These are phyloP conservation scores for Aldrovandia affinis DNA, from an alignment of 2,797 vertebrate genomes.

Conservation along the genomic window DNA sequence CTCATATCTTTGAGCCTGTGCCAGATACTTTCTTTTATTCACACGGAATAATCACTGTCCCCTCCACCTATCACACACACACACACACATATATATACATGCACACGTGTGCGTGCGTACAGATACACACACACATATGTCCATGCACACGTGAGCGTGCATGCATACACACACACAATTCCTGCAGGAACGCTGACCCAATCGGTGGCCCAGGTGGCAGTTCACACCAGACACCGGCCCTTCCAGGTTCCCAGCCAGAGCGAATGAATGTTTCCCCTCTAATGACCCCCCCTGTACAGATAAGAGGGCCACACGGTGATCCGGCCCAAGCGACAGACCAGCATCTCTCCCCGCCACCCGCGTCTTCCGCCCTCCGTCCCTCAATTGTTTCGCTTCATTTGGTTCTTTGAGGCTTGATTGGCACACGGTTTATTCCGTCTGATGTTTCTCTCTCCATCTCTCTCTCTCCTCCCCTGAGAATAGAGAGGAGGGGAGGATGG, in stretches of 20 bases:
- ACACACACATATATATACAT: neutral
- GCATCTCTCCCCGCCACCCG: neutral
- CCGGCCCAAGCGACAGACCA: neutral
- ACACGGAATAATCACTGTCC: too few relatives aligned
- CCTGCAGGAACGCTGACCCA: neutral
- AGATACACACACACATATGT: neutral
- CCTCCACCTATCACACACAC: neutral
- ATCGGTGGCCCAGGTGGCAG: neutral
- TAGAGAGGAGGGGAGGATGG: neutral
- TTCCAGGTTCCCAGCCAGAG: neutral
- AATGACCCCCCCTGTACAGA: neutral
- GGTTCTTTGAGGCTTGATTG: neutral
- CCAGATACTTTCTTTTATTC: too few relatives aligned
- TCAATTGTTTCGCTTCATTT: neutral
- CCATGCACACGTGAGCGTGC: neutral
- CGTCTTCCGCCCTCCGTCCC: neutral
- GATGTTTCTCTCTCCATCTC: neutral
- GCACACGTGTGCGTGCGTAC: neutral
- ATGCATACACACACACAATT: neutral
- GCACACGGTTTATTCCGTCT: neutral
- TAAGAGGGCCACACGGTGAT: too few relatives aligned
- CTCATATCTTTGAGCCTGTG: too few relatives aligned
- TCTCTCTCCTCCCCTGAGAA: neutral
- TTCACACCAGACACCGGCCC: neutral
- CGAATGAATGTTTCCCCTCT: neutral